A percentile compares a stretch with the other conserved stretches of the same genome.
These are phyloP conservation scores for Pristionchus exspectatus DNA, from an alignment of 2,888 invertebrate genomes.

Conservation along the genomic window DNA sequence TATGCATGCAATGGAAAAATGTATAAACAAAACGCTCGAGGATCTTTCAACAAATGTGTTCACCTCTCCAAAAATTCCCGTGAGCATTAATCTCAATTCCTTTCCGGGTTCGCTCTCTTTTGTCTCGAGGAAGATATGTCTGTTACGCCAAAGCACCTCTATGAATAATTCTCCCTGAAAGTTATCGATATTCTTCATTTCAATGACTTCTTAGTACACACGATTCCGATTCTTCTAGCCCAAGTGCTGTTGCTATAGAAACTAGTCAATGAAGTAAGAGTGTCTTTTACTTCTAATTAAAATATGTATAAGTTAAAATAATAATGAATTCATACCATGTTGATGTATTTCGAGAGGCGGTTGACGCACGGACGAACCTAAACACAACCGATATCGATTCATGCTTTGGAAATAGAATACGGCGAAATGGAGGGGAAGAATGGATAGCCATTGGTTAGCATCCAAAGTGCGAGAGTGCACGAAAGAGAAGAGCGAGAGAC, in stretches of 20 bases:
- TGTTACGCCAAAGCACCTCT: constrained; percentile 49
- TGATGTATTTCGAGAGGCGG: constrained; percentile 6
- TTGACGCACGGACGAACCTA: background rate
- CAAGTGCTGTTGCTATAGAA: background rate
- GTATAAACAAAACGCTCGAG: background rate
- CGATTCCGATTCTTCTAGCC: background rate
- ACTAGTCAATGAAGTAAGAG: background rate
- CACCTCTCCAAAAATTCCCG: constrained; percentile 26
- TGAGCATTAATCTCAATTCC: constrained; percentile 36
- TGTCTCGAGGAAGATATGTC: constrained; percentile 49
- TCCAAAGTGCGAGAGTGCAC: constrained; percentile 1
- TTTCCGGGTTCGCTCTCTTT: constrained; percentile 9
- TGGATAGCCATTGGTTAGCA: background rate
- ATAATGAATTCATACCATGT: background rate
- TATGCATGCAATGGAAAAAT: background rate
- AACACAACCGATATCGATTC: background rate
- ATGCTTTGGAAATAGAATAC: background rate
- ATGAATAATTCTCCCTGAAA: constrained; percentile 48
- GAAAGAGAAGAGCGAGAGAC: background rate
- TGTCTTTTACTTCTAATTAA: background rate
- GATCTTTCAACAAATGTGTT: background rate
- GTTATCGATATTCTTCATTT: background rate
- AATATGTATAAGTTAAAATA: no score
- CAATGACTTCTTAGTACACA: background rate
- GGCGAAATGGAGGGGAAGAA: background rate